These are phyloP conservation scores for Melierax canorus DNA, from an alignment of 2,113 vertebrate genomes.

Conservation along the genomic window DNA sequence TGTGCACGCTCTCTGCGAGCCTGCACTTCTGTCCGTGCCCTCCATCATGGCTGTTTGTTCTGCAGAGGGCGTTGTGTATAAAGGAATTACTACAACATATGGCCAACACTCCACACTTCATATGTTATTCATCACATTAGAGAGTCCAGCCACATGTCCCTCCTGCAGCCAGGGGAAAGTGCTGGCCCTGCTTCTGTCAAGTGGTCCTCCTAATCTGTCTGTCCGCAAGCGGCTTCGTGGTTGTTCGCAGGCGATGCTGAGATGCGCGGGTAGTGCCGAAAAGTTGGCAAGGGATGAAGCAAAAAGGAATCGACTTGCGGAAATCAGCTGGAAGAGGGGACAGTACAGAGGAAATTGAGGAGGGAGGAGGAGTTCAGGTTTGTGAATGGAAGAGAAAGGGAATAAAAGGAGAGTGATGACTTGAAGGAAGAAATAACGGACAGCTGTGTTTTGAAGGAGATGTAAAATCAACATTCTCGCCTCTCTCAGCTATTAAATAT, in stretches of 20 bases:
- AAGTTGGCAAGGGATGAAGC: constrained; percentile 37
- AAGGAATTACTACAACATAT: constrained; percentile 71
- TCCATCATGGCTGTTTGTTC: constrained; percentile 63
- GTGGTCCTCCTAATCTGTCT: constrained; percentile 48
- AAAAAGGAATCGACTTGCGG: neutral
- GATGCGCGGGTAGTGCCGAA: neutral
- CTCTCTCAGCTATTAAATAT: constrained; percentile 5
- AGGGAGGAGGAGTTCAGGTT: constrained; percentile 2
- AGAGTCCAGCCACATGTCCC: constrained; percentile 63
- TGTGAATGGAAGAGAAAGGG: neutral
- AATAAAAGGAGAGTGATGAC: constrained; percentile 29
- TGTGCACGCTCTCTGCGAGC: constrained; percentile 15
- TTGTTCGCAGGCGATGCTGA: neutral
- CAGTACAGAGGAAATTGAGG: constrained; percentile 10
- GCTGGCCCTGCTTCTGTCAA: constrained; percentile 44
- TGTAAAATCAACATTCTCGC: neutral
- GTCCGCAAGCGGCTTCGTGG: constrained; percentile 44
- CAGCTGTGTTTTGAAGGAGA: constrained; percentile 55
- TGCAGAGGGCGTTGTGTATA: constrained; percentile 41
- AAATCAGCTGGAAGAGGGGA: constrained; percentile 31
- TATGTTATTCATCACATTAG: constrained; percentile 74
- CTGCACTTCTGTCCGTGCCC: constrained; percentile 19
- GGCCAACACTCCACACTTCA: constrained; percentile 58
- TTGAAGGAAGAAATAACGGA: constrained; percentile 38
- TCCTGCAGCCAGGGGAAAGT: constrained; percentile 57